Percentiles rank a stretch among this genome's conserved stretches.
phyloP scores from a whole-genome alignment of 2,113 vertebrate species.

The Odobenus rosmarus region DNA sequence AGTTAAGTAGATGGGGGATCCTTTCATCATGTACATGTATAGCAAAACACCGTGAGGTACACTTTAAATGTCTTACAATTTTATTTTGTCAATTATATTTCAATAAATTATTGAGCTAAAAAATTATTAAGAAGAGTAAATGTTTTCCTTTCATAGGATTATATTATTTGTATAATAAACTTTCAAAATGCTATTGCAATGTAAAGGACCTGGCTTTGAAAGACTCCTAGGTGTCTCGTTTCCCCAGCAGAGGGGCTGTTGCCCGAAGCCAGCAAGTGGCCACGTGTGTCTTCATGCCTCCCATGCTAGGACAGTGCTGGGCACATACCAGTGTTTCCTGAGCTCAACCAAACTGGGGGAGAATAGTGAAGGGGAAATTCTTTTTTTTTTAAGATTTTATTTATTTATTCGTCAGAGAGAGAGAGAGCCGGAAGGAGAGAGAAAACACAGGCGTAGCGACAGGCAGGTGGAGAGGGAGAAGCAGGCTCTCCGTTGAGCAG shows the following conservation, averaged over 20 bases:
- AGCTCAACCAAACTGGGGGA: background rate
- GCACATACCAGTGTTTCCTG: background rate
- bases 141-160: background rate
- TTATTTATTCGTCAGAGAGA: no score
- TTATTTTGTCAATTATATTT: background rate
- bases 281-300: background rate
- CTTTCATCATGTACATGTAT: background rate
- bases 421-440: no score
- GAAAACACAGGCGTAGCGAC: no score
- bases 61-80: constrained; percentile 15
- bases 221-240: background rate
- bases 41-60: background rate
- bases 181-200: background rate
- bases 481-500: no score
- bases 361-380: background rate
- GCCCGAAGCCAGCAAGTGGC: background rate
- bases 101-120: background rate
- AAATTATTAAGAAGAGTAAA: background rate
- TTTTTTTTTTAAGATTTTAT: no score
- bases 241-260: background rate
- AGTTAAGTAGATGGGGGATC: background rate
- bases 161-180: background rate
- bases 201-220: background rate
- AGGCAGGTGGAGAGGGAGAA: no score
- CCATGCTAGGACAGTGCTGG: no score